These are phyloP conservation scores for Champsocephalus esox DNA, from an alignment of 2,797 vertebrate species.

Conservation along the genomic window DNA sequence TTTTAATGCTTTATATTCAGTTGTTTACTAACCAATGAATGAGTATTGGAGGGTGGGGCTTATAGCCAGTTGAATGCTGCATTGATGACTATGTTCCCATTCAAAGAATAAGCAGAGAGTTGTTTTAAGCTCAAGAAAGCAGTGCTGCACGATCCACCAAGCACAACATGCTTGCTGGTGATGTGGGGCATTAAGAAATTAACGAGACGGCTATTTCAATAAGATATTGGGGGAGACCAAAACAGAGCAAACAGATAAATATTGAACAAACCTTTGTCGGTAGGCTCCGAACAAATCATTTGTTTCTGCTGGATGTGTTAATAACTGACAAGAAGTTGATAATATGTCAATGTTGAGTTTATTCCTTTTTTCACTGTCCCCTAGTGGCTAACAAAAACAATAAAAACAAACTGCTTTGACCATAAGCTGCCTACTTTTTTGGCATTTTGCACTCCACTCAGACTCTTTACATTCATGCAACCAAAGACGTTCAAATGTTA, in stretches of 20 bases:
- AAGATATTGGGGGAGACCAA: neutral
- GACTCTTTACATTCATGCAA: too few species aligned
- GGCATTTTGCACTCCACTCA: neutral
- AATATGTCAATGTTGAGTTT: too few species aligned
- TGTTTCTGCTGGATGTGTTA: neutral
- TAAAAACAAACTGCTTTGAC: too few species aligned
- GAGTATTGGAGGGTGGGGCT: neutral
- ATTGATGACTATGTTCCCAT: slow-evolving; percentile 23
- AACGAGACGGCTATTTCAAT: neutral
- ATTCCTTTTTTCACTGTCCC: too few species aligned
- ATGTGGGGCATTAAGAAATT: slow-evolving; percentile 7
- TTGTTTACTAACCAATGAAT: slow-evolving; percentile 33
- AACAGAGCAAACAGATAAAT: neutral
- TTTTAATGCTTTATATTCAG: slow-evolving; percentile 27
- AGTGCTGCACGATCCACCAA: neutral
- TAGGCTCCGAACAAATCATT: too few species aligned
- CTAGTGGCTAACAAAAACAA: too few species aligned
- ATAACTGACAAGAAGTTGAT: too few species aligned
- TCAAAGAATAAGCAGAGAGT: neutral
- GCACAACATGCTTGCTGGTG: neutral
- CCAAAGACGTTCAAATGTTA: too few species aligned
- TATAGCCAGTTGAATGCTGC: slow-evolving; percentile 19
- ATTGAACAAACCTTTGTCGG: neutral
- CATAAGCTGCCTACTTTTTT: neutral
- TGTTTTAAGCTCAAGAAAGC: neutral